Evolutionary conservation across 2,113 vertebrate genomes (phyloP).

Genomic region (Desmodus rotundus): DNA sequence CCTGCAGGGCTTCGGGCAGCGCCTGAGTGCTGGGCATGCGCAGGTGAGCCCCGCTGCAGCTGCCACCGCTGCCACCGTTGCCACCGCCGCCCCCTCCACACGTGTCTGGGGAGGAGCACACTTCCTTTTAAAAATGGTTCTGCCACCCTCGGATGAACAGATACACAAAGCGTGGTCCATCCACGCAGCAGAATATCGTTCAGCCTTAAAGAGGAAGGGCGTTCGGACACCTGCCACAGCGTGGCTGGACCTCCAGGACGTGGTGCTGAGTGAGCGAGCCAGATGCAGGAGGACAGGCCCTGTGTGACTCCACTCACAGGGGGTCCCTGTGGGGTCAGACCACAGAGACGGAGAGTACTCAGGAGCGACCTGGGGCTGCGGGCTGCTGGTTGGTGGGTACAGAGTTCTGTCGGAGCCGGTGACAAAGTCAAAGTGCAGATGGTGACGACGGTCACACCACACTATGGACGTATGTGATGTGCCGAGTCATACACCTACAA

Average conservation of each 20-base stretch:
- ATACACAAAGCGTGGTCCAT: rapidly evolving
- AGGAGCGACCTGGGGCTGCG: rapidly evolving
- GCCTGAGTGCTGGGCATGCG: rapidly evolving
- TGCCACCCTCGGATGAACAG: rapidly evolving
- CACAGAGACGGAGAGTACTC: rapidly evolving
- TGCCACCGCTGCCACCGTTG: too few species aligned
- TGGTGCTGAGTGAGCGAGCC: rapidly evolving
- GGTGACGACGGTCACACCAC: rapidly evolving
- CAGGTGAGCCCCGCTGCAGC: too few species aligned
- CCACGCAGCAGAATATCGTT: rapidly evolving
- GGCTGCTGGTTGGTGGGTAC: rapidly evolving
- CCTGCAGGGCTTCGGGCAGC: rapidly evolving
- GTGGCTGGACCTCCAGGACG: rapidly evolving
- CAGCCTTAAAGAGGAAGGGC: rapidly evolving
- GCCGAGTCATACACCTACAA: not conserved
- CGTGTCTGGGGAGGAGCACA: rapidly evolving
- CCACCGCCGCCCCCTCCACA: not conserved
- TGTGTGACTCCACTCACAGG: rapidly evolving
- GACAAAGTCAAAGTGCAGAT: rapidly evolving
- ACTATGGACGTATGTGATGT: rapidly evolving
- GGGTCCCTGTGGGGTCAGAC: rapidly evolving
- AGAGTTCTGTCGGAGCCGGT: not conserved
- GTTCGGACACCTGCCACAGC: rapidly evolving
- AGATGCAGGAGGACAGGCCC: not conserved
- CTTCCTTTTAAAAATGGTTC: too few species aligned